These are phyloP conservation scores for Hydrophis major DNA, from an alignment of 2,797 vertebrate genomes.

Conservation along the genomic window DNA sequence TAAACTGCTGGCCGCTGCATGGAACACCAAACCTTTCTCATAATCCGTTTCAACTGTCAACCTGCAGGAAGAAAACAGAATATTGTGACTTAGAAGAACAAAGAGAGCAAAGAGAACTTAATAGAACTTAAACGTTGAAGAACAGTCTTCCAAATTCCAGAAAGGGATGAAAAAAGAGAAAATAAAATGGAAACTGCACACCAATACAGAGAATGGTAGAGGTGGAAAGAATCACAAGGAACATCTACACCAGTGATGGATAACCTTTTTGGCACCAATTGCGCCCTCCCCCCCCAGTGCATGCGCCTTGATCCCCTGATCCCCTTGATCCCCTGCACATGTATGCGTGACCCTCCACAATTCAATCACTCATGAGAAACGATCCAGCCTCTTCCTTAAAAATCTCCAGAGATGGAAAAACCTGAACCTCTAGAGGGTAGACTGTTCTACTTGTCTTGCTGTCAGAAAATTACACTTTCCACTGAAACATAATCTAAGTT, in stretches of 20 bases:
- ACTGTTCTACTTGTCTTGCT: background rate
- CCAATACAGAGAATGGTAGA: background rate
- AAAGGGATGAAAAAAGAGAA: background rate
- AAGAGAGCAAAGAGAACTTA: background rate
- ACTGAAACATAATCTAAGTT: background rate
- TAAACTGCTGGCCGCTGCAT: conserved; percentile 79
- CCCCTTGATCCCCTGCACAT: no score
- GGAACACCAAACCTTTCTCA: conserved; percentile 74
- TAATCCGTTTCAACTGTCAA: conserved; percentile 79
- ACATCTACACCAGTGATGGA: background rate
- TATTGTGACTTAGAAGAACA: no score
- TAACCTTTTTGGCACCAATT: no score
- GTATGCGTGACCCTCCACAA: no score
- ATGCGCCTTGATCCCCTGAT: no score
- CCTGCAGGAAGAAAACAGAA: conserved; percentile 64
- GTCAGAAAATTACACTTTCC: background rate
- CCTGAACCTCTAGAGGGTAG: background rate
- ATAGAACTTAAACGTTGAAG: background rate
- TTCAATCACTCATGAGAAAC: background rate
- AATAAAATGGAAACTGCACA: background rate
- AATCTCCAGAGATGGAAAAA: background rate
- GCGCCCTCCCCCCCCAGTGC: no score
- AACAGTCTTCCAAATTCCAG: background rate
- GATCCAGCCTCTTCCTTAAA: background rate
- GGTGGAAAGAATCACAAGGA: background rate